These are phyloP conservation scores for Ochropleura plecta DNA, from an alignment of 2,888 invertebrate species.

Conservation along the genomic window DNA sequence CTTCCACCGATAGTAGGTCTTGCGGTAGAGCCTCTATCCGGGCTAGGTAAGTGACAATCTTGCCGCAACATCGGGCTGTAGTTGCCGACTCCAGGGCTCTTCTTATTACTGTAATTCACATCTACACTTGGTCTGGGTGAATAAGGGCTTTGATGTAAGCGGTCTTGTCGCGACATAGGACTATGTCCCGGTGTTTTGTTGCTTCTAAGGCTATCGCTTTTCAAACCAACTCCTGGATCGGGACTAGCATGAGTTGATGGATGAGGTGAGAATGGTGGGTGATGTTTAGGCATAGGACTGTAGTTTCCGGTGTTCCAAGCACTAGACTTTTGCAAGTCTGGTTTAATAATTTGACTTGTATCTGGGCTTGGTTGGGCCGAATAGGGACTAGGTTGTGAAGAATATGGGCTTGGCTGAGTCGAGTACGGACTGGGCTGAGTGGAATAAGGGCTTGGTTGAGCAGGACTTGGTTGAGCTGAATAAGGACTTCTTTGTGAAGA, in stretches of 20 bases:
- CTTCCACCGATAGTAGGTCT: conserved; percentile 71
- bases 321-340: conserved; percentile 82
- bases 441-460: conserved; percentile 88
- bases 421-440: conserved; percentile 87
- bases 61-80: conserved; percentile 86
- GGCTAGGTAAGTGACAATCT: conserved; percentile 85
- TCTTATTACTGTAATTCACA: conserved; percentile 79
- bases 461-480: conserved; percentile 86
- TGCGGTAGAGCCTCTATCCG: conserved; percentile 78
- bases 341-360: conserved; percentile 87
- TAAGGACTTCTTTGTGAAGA: conserved; percentile 88
- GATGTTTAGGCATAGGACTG: conserved; percentile 88
- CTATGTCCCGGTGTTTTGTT: conserved; percentile 86
- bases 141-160: conserved; percentile 84
- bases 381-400: conserved; percentile 87
- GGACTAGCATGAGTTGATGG: conserved; percentile 87
- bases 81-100: conserved; percentile 84
- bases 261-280: conserved; percentile 86
- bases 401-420: conserved; percentile 86
- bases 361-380: conserved; percentile 88
- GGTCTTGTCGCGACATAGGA: conserved; percentile 86
- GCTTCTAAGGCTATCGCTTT: conserved; percentile 78
- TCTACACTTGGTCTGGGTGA: conserved; percentile 87
- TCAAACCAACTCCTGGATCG: conserved; percentile 82
- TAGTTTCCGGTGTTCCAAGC: conserved; percentile 87